A percentile compares a stretch with the other conserved stretches of the same genome.
Evolutionary conservation across 2,888 invertebrate genomes (phyloP).

Genomic region (Cyrtodaria siliqua): DNA sequence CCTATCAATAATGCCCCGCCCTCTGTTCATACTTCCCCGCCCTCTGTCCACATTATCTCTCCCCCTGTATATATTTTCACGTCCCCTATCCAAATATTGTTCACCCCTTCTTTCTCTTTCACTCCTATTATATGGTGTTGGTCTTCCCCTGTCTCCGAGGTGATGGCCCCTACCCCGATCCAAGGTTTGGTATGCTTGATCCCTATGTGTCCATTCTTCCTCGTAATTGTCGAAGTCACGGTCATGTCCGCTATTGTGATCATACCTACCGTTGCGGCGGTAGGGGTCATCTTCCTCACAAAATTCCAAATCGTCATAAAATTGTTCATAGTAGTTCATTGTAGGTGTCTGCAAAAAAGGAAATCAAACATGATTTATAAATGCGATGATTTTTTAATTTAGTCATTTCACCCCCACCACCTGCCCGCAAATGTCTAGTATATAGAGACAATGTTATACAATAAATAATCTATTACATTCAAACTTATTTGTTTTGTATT

Average conservation of each 20-base stretch:
- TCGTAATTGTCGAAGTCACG: not conserved
- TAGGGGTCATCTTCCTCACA: slow-evolving; percentile 24
- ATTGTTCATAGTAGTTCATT: slow-evolving; percentile 62
- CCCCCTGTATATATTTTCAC: no score
- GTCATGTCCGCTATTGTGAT: not conserved
- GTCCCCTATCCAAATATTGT: no score
- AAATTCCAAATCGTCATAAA: slow-evolving; percentile 58
- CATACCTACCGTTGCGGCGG: slow-evolving; percentile 4
- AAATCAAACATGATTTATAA: no score
- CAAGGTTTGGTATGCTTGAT: not conserved
- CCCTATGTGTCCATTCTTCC: slow-evolving; percentile 10
- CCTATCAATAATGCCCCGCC: not conserved
- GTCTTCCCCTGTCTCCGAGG: not conserved
- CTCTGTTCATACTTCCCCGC: slow-evolving; percentile 5
- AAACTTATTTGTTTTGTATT: no score
- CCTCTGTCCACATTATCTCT: not conserved
- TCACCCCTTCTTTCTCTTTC: no score
- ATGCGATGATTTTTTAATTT: no score
- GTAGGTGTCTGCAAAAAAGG: not conserved
- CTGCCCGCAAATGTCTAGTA: no score
- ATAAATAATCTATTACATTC: no score
- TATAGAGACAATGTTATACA: no score
- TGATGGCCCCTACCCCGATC: not conserved
- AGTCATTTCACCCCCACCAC: no score
- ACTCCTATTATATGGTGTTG: not conserved